Evolutionary conservation across 2,797 vertebrate species (phyloP).

Genomic region (Myotis myotis): DNA sequence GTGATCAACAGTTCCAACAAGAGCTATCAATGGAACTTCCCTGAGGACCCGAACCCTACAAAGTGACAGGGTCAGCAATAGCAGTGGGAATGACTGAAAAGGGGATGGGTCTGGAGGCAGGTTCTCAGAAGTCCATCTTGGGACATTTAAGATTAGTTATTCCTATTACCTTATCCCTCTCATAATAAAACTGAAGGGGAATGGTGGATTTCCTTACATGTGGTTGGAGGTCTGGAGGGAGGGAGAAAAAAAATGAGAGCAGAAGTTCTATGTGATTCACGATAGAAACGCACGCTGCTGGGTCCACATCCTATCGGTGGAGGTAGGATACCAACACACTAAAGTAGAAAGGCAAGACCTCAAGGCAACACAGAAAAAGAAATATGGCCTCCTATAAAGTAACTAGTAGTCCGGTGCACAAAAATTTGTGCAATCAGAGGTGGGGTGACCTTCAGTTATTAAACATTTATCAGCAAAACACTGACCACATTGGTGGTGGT

Average conservation of each 20-base stretch:
- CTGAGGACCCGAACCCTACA: neutral
- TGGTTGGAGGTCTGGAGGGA: neutral
- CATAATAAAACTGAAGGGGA: neutral
- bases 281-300: neutral
- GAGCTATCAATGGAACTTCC: neutral
- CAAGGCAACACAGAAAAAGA: neutral
- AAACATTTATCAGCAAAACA: no score
- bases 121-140: neutral
- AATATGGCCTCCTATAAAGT: neutral
- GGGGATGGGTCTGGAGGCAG: neutral
- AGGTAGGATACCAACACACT: neutral
- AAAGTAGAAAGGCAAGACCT: constrained; percentile 15
- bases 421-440: no score
- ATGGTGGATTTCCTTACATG: neutral
- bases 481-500: no score
- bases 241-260: neutral
- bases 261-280: neutral
- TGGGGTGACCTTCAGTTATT: no score
- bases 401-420: neutral
- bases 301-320: neutral
- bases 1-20: neutral
- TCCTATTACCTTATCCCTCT: neutral
- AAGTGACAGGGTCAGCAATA: neutral
- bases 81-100: neutral
- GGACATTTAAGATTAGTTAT: neutral